Percentiles rank a stretch among this genome's conserved stretches.
These are phyloP conservation scores for Psilopogon haemacephalus DNA, from an alignment of 2,113 vertebrate genomes.

Conservation along the genomic window DNA sequence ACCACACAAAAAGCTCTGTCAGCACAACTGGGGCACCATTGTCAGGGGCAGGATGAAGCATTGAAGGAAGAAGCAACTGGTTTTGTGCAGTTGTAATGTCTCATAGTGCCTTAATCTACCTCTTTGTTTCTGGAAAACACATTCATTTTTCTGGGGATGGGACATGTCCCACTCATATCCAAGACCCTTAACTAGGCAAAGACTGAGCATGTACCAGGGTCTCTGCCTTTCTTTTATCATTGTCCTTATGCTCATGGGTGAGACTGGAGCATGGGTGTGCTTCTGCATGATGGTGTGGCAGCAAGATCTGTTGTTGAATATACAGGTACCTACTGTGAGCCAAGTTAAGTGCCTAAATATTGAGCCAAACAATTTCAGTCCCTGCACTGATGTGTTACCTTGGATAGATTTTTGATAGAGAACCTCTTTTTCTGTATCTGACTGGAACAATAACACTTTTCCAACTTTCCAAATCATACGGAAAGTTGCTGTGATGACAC, in stretches of 20 bases:
- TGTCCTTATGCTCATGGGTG: not conserved
- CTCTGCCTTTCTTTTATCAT: rapidly evolving
- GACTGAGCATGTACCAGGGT: not conserved
- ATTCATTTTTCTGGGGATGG: not conserved
- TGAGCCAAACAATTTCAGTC: not conserved
- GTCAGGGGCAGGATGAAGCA: not conserved
- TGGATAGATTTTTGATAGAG: not conserved
- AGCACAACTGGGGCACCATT: not conserved
- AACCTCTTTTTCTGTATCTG: not conserved
- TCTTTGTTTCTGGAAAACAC: not conserved
- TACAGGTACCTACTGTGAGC: not conserved
- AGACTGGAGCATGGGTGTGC: not conserved
- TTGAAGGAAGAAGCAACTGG: not conserved
- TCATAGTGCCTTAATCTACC: not conserved
- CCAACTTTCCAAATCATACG: not conserved
- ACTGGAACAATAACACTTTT: not conserved
- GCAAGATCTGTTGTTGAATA: not conserved
- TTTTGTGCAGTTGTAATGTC: not conserved
- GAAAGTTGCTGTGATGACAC: not conserved
- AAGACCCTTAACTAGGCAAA: not conserved
- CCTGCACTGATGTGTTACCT: not conserved
- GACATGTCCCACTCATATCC: not conserved
- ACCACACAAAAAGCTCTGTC: not conserved
- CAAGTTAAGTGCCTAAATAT: not conserved
- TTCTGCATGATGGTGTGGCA: rapidly evolving